Base-by-base conservation (phyloP, 2,113 vertebrate species). In the Beaufortia kweichowensis region DNA sequence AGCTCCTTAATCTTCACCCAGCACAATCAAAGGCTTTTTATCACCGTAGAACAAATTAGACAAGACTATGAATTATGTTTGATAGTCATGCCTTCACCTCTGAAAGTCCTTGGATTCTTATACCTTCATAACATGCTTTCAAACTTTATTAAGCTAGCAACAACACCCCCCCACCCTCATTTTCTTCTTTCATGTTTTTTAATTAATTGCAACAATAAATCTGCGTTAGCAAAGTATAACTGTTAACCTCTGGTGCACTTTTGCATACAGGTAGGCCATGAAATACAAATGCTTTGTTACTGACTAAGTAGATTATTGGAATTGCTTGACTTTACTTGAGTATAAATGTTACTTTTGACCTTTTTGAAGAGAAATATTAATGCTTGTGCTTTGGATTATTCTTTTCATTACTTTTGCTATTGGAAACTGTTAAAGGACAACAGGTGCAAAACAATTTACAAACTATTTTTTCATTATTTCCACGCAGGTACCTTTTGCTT, bases 21-120 rank as follows among this genome's bases (percentile, higher is more conserved):
- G 46, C 55, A 68, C 77, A 84, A 81, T 84, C 80, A 86, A 81
- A 65, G 70, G 80, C 80, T 78, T 84, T 86, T 82, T 81, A 82
- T 86, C 82, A 78, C 43, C 71, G 31, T 57, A 55, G 56, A 60
- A 71, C 74, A 83, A 85, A 81, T 77, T 75, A 81, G 79, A 79
- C 77, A 79, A 79, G 81, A 73, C 71, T 69, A 46, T 83, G 79
- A 79, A 81, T 85, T 77, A 83, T 79, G 77, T 65, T 81, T 81
- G 79, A 83, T 81, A 83, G 76, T 74, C 64, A 55, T 75, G 81
- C 60, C 35, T 60, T 81, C 76, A 85, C 84, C 81, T 81, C 76
- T 43, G 64, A 56, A 83, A 82, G 81, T 85, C 84, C 68, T 83
- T 85, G 81, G 77, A 74, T 70, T 77, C 77, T 59, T 46, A 64